Evolutionary conservation across 2,888 invertebrate species (phyloP).

Genomic region (Acleris sparsana): DNA sequence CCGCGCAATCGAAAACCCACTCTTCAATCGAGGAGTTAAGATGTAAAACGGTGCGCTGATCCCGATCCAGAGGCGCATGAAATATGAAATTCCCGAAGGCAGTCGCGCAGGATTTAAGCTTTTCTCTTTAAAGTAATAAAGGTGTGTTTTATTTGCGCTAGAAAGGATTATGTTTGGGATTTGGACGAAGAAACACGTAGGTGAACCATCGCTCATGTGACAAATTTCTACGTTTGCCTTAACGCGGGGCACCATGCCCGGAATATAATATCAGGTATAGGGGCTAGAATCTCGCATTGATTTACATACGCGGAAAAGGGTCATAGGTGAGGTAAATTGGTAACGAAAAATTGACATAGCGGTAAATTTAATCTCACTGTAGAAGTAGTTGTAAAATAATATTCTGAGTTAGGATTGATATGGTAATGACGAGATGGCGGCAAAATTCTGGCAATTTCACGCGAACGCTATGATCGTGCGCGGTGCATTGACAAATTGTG

Average conservation of each 20-base stretch:
- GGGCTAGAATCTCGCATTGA: constrained; percentile 72
- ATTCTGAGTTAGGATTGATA: constrained; percentile 18
- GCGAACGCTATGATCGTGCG: constrained; percentile 10
- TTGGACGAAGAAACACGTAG: constrained; percentile 81
- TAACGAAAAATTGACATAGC: constrained; percentile 25
- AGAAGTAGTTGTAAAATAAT: constrained; percentile 10
- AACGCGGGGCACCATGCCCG: constrained; percentile 79
- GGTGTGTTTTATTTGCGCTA: constrained; percentile 80
- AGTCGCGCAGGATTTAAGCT: constrained; percentile 74
- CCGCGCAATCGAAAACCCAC: constrained; percentile 66
- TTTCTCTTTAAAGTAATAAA: constrained; percentile 81
- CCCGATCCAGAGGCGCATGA: constrained; percentile 64
- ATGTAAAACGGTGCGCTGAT: constrained; percentile 77
- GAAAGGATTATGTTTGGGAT: constrained; percentile 80
- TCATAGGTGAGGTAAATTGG: constrained; percentile 35
- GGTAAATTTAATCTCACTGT: constrained; percentile 21
- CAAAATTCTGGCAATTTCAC: constrained; percentile 17
- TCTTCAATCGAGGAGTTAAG: constrained; percentile 73
- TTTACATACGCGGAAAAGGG: constrained; percentile 67
- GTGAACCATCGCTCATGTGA: constrained; percentile 84
- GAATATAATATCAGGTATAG: constrained; percentile 76
- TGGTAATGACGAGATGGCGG: constrained; percentile 23
- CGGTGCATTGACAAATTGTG: constrained; percentile 55
- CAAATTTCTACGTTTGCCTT: constrained; percentile 84
- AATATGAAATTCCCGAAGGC: constrained; percentile 71